Evolutionary conservation across 35 echinoderm and acorn worm species (phyloP), one percentile per base, ranked within the genome.

Genomic region (Lytechinus pictus): DNA sequence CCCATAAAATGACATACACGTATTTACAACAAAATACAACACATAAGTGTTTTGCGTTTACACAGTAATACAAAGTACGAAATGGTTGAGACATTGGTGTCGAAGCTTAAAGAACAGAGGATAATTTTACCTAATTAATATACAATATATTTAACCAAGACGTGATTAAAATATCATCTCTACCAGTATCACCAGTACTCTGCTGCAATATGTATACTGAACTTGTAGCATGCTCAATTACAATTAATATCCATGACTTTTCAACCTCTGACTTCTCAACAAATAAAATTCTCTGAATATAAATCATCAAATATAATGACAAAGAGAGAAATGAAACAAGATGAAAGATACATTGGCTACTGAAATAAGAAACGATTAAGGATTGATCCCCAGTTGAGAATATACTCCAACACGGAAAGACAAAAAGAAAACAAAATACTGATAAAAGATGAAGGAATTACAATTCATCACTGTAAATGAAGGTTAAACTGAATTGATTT

Each of bases 1-100:
- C 88, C 88, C 88, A 90, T 90, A 79, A 90, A 90, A 90, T 90
- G 88, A 90, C 88, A 52, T 90, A 90, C 88, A 90, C 44, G 7
- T 79, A 90, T 90, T 90, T 90, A 90, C 88, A 89, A 89, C 12
- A 89, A 21, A 90, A 44, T 6, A 54, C 33, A 58, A 58, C 56
- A 58, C 56, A 58, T 13, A 13, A 90, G 88, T 90, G 10, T 54
- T 90, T 44, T 90, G 29, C 28, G 27, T 90, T 21, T 90, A 14
- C 52, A 52, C 29, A 52, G 52, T 54, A 14, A 90, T 54, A 90
- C 88, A 90, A 90, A 90, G 88, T 90, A 90, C 28, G 52, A 44
- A 90, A 90, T 54, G 16, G 21, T 24, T 24, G 12, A 79, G 66
- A 79, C 66, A 79, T 24, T 24, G 66, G n/a, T n/a, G 21, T 24